Evolutionary conservation across 2,797 vertebrate genomes (phyloP).

Genomic region (Scarus forsteni): DNA sequence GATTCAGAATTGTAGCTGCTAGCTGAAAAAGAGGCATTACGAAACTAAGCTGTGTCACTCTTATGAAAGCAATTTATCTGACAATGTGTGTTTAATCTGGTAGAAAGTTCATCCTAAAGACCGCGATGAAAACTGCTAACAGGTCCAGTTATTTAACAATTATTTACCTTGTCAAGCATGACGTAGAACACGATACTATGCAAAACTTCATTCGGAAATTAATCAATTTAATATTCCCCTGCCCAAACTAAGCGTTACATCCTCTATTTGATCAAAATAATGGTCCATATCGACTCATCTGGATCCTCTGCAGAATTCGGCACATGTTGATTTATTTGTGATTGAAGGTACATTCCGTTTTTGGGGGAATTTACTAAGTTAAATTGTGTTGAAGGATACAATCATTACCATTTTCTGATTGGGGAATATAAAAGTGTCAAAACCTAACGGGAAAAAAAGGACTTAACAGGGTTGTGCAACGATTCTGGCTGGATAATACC

Average conservation of each 20-base stretch:
- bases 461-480: no score
- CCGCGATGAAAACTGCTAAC: fast-evolving
- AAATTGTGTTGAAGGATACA: no score
- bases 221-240: background rate
- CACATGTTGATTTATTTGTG: background rate
- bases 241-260: fast-evolving
- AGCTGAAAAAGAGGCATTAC: slow-evolving; percentile 2
- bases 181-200: no score
- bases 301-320: background rate
- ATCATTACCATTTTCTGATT: no score
- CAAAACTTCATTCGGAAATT: background rate
- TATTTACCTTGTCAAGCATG: no score
- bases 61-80: slow-evolving; percentile 24
- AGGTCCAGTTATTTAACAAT: background rate
- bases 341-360: no score
- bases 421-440: no score
- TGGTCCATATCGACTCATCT: background rate
- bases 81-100: background rate
- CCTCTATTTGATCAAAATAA: background rate
- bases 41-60: slow-evolving; percentile 18
- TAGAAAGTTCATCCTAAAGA: background rate
- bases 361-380: no score
- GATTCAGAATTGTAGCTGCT: background rate
- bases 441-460: no score
- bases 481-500: no score